Base-by-base conservation (phyloP, 2,888 invertebrate species). In the Arctia plantaginis region DNA sequence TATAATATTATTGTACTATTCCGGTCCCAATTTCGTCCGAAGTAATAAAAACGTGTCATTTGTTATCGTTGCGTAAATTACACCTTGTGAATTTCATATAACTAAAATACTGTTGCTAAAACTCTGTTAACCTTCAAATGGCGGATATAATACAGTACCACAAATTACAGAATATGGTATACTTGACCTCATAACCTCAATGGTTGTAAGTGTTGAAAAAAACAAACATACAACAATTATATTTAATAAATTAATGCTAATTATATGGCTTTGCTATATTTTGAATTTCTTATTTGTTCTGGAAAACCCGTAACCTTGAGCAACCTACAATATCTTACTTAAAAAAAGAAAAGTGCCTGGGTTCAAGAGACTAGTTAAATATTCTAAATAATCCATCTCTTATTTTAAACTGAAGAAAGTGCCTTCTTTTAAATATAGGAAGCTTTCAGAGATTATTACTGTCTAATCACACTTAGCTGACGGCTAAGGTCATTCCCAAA, bases 401-500 rank as follows among this genome's bases (percentile, higher is more conserved):
- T 18, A 30, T 18, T 27, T 15, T 62, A 18, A 62, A 62, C 18
- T n/a, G 27, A 4, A 27, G 59, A 59, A 59, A 59, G 55, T 27
- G 15, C 2, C 12, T 41, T 12, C 27, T 59, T 27, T 51, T 62
- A 65, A 72, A 79, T 76, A 81, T 80, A 69, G n/a, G 27, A 72
- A 77, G 66, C 30, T 65, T n/a, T 70, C 51, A 59, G 68, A 66
- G 73, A 72, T 81, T 71, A 75, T 81, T 74, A 75, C 74, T 77
- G 68, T 79, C 75, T 77, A 80, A 80, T 80, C 79, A 71, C 76
- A 70, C 67, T 78, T 82, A 73, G 79, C 72, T 77, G 73, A 41
- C 73, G 41, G 62, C 66, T 80, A 73, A 79, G 77, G 78, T 76
- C 80, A 74, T 76, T 78, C 77, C 69, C 72, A 86, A 90, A 92